Conservation (phyloP, 2,797 vertebrate species). For the Macroramphosus scolopax region DNA sequence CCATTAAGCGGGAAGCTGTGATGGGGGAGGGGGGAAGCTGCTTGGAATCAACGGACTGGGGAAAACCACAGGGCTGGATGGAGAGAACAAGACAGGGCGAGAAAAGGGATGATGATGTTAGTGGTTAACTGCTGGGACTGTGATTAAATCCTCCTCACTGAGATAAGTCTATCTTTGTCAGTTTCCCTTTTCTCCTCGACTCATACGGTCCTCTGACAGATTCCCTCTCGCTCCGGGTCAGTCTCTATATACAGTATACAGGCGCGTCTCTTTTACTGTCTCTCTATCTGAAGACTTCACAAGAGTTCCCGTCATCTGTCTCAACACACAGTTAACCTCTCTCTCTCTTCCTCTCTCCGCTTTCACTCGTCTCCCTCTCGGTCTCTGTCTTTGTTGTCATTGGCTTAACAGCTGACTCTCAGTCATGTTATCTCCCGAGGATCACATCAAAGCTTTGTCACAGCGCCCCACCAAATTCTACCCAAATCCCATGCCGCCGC, state of each 20-base stretch:
- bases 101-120: conserved; percentile 47
- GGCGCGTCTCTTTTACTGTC: conserved; percentile 11
- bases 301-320: conserved; percentile 18
- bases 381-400: conserved; percentile 20
- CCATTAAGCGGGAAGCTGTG: conserved; percentile 49
- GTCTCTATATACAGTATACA: conserved; percentile 10
- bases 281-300: conserved; percentile 3
- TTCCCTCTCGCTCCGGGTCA: conserved; percentile 21
- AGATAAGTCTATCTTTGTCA: conserved; percentile 41
- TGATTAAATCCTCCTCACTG: conserved; percentile 52
- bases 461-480: conserved; percentile 19
- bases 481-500: conserved; percentile 23
- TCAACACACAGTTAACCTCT: conserved; percentile 34
- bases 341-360: conserved; percentile 6
- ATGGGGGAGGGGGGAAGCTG: conserved; percentile 29
- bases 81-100: conserved; percentile 26
- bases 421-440: conserved; percentile 35
- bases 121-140: conserved; percentile 54
- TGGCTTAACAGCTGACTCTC: conserved; percentile 30
- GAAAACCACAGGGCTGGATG: conserved; percentile 35
- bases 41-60: conserved; percentile 40
- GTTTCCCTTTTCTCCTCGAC: conserved; percentile 21
- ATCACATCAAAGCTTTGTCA: conserved; percentile 45
- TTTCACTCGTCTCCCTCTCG: background rate
- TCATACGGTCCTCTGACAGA: conserved; percentile 18